Base-by-base conservation (phyloP, 2,113 vertebrate species). In the Hemiprocne comata region DNA sequence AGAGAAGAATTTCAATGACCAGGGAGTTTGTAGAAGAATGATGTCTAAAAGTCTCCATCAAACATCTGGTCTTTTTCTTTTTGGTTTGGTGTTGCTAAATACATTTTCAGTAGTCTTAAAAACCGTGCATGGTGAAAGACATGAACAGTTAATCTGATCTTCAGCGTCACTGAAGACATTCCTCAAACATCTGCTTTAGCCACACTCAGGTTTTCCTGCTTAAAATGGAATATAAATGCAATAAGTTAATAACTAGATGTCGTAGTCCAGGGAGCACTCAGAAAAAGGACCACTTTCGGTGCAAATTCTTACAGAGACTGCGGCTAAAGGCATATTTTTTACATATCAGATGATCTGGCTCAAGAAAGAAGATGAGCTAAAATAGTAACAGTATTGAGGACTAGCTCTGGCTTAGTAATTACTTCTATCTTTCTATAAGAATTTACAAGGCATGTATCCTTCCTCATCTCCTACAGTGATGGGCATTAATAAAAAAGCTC, bases 381-480 rank as follows among this genome's bases (percentile, higher is more conserved):
- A 96, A 92, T 64, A 84, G 20, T 53, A 87, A 91, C n/a, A 70
- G n/a, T 72, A 83, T 50, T 83, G 82, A 87, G 44, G 23, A 80
- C 79, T 77, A 60, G 38, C 34, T 84, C 38, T 81, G 42, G 7
- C 3, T 40, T 92, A 87, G 29, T 77, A 88, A 91, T 81, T 87
- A 61, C 31, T 93, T 94, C 11, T 42, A 10, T 74, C n/a, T 92
- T 74, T 66, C 42, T 74, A 2, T 66, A 90, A 61, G 40, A 93
- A 60, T 79, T 85, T 80, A 74, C 34, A 85, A 89, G 33, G 14
- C 11, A 16, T 20, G 2, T 54, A 40, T 72, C 38, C 57, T 85
- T 8, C 26, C 16, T 10, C 17, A 42, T 64, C 25, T 55, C 7
- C 42, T 77, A 36, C 14, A 55, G 19, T 38, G 23, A 55, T 20